phyloP scores from a whole-genome alignment of 2,797 vertebrate species.

The Scyliorhinus canicula region DNA sequence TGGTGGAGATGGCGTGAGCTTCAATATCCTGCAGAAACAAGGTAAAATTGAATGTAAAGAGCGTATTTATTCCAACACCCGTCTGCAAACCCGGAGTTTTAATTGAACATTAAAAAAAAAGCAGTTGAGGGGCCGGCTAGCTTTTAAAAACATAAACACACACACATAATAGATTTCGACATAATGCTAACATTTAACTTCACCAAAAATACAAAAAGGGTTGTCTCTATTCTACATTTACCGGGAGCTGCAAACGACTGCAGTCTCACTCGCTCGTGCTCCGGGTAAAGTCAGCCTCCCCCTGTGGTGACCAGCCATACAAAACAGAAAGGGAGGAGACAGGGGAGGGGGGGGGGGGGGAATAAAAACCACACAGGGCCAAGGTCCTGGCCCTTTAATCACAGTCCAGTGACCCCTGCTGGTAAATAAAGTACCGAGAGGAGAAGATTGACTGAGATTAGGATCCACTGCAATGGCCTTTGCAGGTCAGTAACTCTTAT shows the following conservation, averaged over 20 bases:
- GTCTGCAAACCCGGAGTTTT: neutral
- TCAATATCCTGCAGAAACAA: neutral
- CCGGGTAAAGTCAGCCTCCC: neutral
- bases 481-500: neutral
- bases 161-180: neutral
- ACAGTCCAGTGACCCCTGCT: slow-evolving; percentile 32
- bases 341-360: neutral
- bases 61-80: neutral
- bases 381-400: slow-evolving; percentile 11
- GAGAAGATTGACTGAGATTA: neutral
- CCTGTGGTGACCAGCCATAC: neutral
- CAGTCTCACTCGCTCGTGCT: neutral
- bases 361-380: neutral
- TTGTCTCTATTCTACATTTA: neutral
- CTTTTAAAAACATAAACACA: neutral
- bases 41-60: neutral
- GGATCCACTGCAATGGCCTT: neutral
- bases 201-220: neutral
- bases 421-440: neutral
- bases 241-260: neutral
- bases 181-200: neutral
- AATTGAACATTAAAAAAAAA: neutral
- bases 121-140: neutral
- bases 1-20: neutral
- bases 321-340: neutral